phyloP scores from a whole-genome alignment of 1,140 invertebrate species.

The Bicyclus anynana region DNA sequence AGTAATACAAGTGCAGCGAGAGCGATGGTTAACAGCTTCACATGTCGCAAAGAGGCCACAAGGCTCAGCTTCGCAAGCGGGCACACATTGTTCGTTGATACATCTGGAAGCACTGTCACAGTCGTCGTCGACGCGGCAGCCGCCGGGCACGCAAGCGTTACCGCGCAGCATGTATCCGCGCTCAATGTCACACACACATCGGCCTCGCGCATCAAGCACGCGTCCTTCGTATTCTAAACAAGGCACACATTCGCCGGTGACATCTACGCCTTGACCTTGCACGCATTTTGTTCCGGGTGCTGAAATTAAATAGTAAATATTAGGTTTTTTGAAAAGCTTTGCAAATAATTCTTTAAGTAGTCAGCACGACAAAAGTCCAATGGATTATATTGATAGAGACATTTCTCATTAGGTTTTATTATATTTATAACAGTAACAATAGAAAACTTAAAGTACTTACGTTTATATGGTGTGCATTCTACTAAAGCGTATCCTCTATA shows the following conservation, averaged over 20 bases:
- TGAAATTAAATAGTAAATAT: conserved; percentile 22
- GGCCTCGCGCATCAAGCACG: conserved; percentile 85
- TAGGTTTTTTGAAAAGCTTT: not conserved
- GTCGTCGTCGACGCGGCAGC: conserved; percentile 85
- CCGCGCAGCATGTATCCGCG: conserved; percentile 86
- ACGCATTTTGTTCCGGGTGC: conserved; percentile 51
- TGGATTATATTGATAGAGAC: no score
- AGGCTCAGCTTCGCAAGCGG: conserved; percentile 82
- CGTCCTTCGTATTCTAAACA: conserved; percentile 85
- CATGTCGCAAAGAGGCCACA: conserved; percentile 90
- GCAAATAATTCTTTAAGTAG: no score
- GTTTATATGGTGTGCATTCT: conserved; percentile 84
- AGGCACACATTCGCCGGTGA: conserved; percentile 85
- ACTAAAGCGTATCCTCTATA: conserved; percentile 89
- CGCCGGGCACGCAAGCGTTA: conserved; percentile 87
- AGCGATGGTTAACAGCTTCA: conserved; percentile 86
- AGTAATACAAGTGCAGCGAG: conserved; percentile 85
- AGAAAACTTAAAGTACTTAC: conserved; percentile 43
- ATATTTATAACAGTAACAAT: no score
- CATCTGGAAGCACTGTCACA: conserved; percentile 89
- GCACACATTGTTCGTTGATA: conserved; percentile 83
- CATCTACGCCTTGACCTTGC: conserved; percentile 83
- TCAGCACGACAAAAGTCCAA: no score
- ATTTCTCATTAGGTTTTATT: no score
- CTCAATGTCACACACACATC: conserved; percentile 88